Evolutionary conservation across 2,113 vertebrate genomes (phyloP).

Genomic region (Psammodynastes pulverulentus): DNA sequence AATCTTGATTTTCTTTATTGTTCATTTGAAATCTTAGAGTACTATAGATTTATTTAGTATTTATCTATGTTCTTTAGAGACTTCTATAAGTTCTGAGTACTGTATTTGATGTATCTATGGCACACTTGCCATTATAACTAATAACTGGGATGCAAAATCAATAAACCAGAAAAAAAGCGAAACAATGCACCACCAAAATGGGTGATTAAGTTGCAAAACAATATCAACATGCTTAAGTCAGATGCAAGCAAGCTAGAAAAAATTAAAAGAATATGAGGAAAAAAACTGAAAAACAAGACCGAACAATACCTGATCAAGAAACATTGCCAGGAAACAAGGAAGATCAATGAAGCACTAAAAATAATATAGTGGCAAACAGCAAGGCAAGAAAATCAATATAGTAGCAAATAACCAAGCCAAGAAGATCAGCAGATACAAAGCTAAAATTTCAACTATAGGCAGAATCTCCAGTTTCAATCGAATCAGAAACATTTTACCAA

Average conservation of each 20-base stretch:
- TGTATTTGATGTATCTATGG: background rate
- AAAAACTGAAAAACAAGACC: background rate
- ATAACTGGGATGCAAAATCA: background rate
- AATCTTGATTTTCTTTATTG: background rate
- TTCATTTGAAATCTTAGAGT: background rate
- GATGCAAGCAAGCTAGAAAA: background rate
- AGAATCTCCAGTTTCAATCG: background rate
- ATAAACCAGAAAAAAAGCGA: background rate
- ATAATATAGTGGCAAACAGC: background rate
- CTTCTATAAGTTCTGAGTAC: background rate
- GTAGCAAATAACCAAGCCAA: background rate
- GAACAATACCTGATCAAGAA: background rate
- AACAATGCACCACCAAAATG: background rate
- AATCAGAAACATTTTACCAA: background rate
- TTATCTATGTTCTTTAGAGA: background rate
- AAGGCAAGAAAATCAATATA: background rate
- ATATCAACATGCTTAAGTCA: background rate
- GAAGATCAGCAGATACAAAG: background rate
- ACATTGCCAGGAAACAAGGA: background rate
- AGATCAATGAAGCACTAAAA: background rate
- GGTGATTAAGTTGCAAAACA: background rate
- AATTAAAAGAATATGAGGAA: background rate
- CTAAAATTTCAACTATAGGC: background rate
- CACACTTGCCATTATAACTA: background rate
- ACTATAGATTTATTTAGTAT: background rate